These are phyloP conservation scores for Carlito syrichta DNA, from an alignment of 2,113 vertebrate species.

Conservation along the genomic window DNA sequence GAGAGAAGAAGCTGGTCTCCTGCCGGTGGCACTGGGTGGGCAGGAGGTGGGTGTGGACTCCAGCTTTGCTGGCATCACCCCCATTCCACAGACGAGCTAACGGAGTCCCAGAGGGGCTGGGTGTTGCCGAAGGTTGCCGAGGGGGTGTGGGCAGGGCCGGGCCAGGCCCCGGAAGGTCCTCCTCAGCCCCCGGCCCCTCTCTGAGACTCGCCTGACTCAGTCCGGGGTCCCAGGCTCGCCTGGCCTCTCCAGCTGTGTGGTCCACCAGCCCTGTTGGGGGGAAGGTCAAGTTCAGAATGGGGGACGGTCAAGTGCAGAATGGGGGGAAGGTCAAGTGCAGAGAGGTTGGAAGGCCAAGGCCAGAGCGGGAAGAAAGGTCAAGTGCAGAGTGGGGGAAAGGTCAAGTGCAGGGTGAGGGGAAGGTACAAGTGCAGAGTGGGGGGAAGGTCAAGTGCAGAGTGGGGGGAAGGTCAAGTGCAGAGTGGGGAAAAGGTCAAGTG, in stretches of 20 bases:
- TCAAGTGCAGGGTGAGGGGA: background rate
- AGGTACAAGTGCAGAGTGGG: no score
- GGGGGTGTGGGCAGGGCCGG: background rate
- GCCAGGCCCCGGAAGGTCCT: background rate
- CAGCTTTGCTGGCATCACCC: background rate
- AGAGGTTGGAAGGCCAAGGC: no score
- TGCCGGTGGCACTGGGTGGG: no score
- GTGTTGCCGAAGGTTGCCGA: background rate
- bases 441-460: no score
- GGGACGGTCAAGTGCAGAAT: no score
- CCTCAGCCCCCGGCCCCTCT: background rate
- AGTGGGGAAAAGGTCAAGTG: no score
- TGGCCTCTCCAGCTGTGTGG: background rate
- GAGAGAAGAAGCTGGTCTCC: background rate
- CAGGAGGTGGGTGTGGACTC: no score
- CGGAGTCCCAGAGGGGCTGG: background rate
- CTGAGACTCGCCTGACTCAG: background rate
- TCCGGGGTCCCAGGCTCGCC: background rate
- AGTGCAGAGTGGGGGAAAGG: no score
- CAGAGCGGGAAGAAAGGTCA: rapidly evolving
- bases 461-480: no score
- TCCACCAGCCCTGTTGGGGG: no score
- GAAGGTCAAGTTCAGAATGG: no score
- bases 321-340: no score
- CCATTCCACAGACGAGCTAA: background rate